These are phyloP conservation scores for Butorides virescens DNA, from an alignment of 2,113 vertebrate species.

Conservation along the genomic window DNA sequence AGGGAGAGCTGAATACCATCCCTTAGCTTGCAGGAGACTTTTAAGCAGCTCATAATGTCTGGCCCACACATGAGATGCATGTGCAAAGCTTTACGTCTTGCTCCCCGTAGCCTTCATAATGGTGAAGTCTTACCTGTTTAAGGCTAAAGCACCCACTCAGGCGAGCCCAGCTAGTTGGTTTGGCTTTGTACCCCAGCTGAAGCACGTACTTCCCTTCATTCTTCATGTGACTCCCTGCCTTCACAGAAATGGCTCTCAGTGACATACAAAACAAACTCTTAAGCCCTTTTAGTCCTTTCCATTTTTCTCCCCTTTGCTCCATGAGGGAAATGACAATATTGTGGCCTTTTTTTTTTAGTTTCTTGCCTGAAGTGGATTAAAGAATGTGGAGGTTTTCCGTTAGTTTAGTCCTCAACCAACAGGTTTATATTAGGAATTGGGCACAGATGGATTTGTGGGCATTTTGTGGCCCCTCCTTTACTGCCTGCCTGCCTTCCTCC, in stretches of 20 bases:
- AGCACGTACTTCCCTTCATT: background rate
- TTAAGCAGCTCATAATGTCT: background rate
- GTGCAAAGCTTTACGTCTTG: background rate
- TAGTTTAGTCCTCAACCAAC: accelerated
- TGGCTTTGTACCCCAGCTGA: background rate
- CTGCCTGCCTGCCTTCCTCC: background rate
- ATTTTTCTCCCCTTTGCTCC: background rate
- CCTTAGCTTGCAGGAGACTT: background rate
- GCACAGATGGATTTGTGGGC: background rate
- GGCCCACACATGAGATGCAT: accelerated
- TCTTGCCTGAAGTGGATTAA: background rate
- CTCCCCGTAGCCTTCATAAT: background rate
- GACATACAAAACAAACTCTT: background rate
- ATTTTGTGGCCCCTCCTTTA: background rate
- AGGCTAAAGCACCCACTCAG: background rate
- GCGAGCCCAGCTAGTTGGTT: background rate
- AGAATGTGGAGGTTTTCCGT: background rate
- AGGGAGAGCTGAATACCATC: background rate
- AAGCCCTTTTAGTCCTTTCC: background rate
- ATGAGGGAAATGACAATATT: background rate
- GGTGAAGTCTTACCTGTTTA: background rate
- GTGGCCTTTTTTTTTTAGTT: background rate
- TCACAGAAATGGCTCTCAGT: background rate
- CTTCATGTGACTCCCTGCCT: background rate
- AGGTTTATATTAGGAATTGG: background rate